Conservation (phyloP, 2,113 vertebrate genomes). For the Laticauda laticaudata region DNA sequence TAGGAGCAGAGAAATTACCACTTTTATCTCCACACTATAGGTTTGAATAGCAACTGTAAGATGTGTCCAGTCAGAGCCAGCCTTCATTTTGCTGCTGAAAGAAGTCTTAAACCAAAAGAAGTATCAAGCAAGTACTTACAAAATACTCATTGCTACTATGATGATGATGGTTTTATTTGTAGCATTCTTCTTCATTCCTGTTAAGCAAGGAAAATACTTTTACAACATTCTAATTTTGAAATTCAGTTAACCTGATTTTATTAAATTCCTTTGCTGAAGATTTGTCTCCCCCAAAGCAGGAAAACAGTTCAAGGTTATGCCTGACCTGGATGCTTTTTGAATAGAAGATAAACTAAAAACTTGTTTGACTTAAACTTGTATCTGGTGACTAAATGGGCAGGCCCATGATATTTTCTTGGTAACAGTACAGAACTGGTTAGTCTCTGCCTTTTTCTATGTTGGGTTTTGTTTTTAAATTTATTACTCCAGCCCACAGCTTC, state of each 20-base stretch:
- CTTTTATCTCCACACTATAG: not conserved
- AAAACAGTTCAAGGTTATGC: not conserved
- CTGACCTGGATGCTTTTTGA: not conserved
- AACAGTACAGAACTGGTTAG: not conserved
- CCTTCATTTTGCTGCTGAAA: not conserved
- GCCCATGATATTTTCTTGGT: not conserved
- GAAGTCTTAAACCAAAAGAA: not conserved
- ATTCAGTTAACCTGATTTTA: not conserved
- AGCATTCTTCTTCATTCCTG: conserved; percentile 69
- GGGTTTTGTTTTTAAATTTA: not conserved
- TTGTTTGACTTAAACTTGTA: not conserved
- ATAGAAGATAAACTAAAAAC: not conserved
- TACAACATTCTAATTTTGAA: conserved; percentile 33
- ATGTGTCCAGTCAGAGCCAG: not conserved
- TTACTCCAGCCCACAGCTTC: not conserved
- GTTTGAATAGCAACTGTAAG: not conserved
- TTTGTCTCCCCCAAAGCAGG: too few relatives aligned
- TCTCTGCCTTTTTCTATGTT: not conserved
- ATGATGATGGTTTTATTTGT: conserved; percentile 62
- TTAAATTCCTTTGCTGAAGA: not conserved
- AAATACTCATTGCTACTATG: conserved; percentile 76
- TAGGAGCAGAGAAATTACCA: not conserved
- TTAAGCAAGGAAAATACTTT: conserved; percentile 39
- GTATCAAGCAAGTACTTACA: conserved; percentile 69
- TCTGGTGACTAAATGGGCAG: not conserved